Evolutionary conservation across 2,113 vertebrate species (phyloP).

Genomic region (Rhea pennata): DNA sequence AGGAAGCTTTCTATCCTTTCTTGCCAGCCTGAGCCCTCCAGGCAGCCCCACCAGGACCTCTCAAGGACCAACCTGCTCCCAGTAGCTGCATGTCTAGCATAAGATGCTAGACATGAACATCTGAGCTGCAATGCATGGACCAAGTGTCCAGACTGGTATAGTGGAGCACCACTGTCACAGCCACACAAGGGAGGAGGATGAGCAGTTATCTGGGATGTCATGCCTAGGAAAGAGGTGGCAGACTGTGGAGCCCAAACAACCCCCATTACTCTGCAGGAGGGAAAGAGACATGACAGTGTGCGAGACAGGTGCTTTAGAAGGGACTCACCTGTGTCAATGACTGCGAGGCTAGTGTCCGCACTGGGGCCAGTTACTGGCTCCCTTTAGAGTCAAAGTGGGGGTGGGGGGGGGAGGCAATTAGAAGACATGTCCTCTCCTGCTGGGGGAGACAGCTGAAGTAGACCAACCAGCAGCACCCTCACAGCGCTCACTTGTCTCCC

Average conservation of each 20-base stretch:
- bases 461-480: background rate
- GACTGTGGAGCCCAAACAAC: background rate
- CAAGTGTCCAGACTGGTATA: no score
- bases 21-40: background rate
- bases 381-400: background rate
- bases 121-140: accelerated
- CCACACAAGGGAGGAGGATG: background rate
- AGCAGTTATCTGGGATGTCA: background rate
- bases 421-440: background rate
- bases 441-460: background rate
- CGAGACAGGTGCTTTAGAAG: background rate
- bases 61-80: background rate
- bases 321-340: background rate
- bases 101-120: background rate
- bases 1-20: background rate
- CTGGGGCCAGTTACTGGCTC: background rate
- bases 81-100: background rate
- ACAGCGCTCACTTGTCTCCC: no score
- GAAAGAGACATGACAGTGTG: background rate
- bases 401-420: background rate
- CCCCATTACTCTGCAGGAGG: background rate
- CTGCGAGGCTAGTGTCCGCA: accelerated
- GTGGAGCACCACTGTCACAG: accelerated
- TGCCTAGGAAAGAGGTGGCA: accelerated
- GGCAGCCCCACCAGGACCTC: background rate